phyloP scores from a whole-genome alignment of 2,113 vertebrate species.

The Epinephelus fuscoguttatus region DNA sequence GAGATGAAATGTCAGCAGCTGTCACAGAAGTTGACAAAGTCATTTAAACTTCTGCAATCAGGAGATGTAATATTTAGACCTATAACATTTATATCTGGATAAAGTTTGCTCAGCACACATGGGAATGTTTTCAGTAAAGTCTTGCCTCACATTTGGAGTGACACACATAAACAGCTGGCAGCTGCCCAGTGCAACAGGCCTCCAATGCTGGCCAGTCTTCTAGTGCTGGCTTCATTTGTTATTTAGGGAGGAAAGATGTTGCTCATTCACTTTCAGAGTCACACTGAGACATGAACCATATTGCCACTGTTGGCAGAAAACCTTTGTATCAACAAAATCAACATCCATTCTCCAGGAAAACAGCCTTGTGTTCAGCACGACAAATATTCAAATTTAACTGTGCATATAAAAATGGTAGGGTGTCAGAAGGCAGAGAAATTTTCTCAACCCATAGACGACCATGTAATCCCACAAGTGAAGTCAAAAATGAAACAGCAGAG shows the following conservation, averaged over 20 bases:
- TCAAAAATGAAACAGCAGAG: background rate
- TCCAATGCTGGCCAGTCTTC: slow-evolving; percentile 19
- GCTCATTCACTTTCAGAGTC: slow-evolving; percentile 49
- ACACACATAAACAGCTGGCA: slow-evolving; percentile 57
- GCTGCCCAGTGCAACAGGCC: slow-evolving; percentile 2
- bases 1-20: slow-evolving; percentile 37
- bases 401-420: background rate
- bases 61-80: background rate
- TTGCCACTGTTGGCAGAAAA: slow-evolving; percentile 52
- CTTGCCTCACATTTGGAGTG: slow-evolving; percentile 27
- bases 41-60: slow-evolving; percentile 3
- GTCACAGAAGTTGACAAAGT: slow-evolving; percentile 38
- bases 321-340: background rate
- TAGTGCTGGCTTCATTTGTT: slow-evolving; percentile 40
- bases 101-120: background rate
- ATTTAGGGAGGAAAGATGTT: slow-evolving; percentile 51
- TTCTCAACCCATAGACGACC: background rate
- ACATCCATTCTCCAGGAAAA: slow-evolving; percentile 32
- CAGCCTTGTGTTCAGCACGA: background rate
- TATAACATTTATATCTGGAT: background rate
- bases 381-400: slow-evolving; percentile 1
- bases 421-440: background rate
- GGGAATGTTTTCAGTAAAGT: background rate
- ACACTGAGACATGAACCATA: slow-evolving; percentile 50
- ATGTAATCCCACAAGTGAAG: background rate